Percentiles rank a stretch among this genome's conserved stretches.
These are phyloP conservation scores for Plagodis dolabraria DNA, from an alignment of 2,888 invertebrate genomes.

Conservation along the genomic window DNA sequence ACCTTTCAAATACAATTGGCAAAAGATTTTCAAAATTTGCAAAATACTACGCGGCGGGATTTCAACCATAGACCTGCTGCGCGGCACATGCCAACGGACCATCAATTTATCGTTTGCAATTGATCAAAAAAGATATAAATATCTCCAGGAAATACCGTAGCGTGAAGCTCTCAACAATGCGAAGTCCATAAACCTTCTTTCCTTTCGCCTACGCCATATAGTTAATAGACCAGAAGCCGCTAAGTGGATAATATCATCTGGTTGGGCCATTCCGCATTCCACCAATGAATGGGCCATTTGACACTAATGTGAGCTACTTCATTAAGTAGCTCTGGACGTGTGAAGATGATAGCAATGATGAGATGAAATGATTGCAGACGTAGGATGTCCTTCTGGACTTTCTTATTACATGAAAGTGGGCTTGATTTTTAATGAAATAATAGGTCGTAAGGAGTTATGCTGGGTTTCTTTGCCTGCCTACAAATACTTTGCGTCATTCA, in stretches of 20 bases:
- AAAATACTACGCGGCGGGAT: too few species aligned
- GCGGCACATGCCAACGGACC: too few species aligned
- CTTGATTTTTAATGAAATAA: background rate
- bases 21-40: too few species aligned
- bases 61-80: too few species aligned
- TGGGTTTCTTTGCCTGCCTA: too few species aligned
- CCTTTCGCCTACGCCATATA: constrained; percentile 42
- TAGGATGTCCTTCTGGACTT: constrained; percentile 23
- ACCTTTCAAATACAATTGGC: too few species aligned
- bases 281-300: constrained; percentile 58
- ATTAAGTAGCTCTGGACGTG: constrained; percentile 48
- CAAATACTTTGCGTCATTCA: too few species aligned
- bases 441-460: background rate
- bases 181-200: background rate
- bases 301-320: constrained; percentile 71
- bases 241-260: constrained; percentile 82
- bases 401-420: background rate
- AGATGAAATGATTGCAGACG: constrained; percentile 24
- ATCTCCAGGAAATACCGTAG: too few species aligned
- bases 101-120: too few species aligned
- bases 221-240: constrained; percentile 63
- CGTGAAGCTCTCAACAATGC: background rate
- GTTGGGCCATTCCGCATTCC: constrained; percentile 80
- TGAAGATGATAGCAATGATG: constrained; percentile 34
- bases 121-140: too few species aligned